These are phyloP conservation scores for Pseudomyrmex dendroicus DNA, from an alignment of 1,140 invertebrate genomes.

Conservation along the genomic window DNA sequence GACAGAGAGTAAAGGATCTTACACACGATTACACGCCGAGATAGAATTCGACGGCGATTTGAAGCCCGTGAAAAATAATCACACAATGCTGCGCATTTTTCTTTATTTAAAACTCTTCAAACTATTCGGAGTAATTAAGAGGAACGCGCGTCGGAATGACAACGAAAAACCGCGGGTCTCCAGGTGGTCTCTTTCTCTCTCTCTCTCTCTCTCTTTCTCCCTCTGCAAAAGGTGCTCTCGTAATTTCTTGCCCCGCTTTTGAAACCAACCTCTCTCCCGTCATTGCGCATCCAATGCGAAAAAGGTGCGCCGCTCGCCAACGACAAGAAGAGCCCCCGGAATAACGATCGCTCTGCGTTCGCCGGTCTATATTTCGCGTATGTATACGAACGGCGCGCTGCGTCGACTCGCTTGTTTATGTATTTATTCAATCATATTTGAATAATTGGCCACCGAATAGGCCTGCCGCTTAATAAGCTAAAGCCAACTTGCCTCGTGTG, in stretches of 20 bases:
- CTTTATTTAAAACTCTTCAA: no score
- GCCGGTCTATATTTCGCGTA: constrained; percentile 25
- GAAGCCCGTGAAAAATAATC: no score
- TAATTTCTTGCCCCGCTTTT: constrained; percentile 61
- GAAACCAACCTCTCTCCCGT: constrained; percentile 18
- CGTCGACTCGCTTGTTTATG: constrained; percentile 64
- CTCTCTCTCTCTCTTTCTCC: no score
- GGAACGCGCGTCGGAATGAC: constrained; percentile 13
- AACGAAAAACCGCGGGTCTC: constrained; percentile 28
- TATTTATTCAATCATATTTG: constrained; percentile 76
- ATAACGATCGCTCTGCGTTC: constrained; percentile 56
- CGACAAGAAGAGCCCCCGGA: constrained; percentile 64
- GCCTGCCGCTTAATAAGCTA: constrained; percentile 57
- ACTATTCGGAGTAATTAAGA: constrained; percentile 6
- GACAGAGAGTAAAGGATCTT: no score
- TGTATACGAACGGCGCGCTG: constrained; percentile 43
- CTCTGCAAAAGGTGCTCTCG: constrained; percentile 4
- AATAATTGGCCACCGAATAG: constrained; percentile 71
- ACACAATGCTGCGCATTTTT: no score
- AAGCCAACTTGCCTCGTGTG: constrained; percentile 36
- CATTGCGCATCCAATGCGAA: constrained; percentile 26
- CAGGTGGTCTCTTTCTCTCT: constrained; percentile 11
- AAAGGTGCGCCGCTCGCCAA: constrained; percentile 48
- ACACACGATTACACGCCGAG: no score
- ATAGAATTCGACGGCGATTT: no score